phyloP scores from a whole-genome alignment of 2,888 invertebrate species.

The Ochropacha duplaris region DNA sequence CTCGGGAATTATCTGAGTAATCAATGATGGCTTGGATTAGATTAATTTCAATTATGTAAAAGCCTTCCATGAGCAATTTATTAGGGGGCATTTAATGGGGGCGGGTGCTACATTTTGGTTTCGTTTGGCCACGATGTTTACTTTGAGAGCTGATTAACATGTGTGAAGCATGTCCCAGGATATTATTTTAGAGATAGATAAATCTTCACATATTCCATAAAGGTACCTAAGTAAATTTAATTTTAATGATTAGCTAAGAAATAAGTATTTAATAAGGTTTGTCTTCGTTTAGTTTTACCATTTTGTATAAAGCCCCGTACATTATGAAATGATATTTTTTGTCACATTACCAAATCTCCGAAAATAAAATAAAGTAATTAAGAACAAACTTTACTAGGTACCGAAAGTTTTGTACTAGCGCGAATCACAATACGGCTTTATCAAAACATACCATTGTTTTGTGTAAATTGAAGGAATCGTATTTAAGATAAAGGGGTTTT shows the following conservation, averaged over 20 bases:
- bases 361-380: slow-evolving; percentile 25
- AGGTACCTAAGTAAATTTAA: too few relatives aligned
- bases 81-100: too few relatives aligned
- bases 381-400: slow-evolving; percentile 27
- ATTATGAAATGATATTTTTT: background rate
- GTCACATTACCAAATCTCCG: background rate
- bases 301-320: too few relatives aligned
- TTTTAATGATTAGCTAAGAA: background rate
- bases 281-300: too few relatives aligned
- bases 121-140: too few relatives aligned
- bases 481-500: slow-evolving; percentile 59
- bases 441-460: slow-evolving; percentile 55
- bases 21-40: background rate
- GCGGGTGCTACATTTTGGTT: too few relatives aligned
- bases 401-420: slow-evolving; percentile 41
- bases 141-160: too few relatives aligned
- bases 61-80: background rate
- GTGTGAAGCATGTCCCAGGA: too few relatives aligned
- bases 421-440: slow-evolving; percentile 46
- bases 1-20: background rate
- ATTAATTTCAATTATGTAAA: background rate
- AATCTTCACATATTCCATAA: too few relatives aligned
- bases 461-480: slow-evolving; percentile 56
- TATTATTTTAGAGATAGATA: too few relatives aligned
- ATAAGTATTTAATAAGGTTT: background rate